Evolutionary conservation across 2,113 vertebrate genomes (phyloP), one percentile per base, ranked within the genome.

Genomic region (Tympanuchus pallidicinctus): DNA sequence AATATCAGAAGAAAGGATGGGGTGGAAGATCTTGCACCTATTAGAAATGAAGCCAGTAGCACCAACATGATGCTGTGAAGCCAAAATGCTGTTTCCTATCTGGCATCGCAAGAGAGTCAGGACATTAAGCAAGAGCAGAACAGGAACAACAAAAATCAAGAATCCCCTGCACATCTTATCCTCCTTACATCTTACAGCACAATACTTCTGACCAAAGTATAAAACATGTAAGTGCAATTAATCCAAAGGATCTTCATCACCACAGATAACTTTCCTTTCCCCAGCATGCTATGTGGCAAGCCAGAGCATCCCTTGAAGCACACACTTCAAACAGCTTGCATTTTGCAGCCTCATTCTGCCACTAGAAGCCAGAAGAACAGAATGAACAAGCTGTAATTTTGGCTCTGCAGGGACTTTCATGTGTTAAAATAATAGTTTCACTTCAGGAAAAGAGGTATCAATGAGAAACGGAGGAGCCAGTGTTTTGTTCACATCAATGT

Each of bases 241-340:
- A 24, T 72, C 20, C 27, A 43, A 13, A 13, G 0, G 1, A 40
- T 3, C 45, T 8, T 6, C 22, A 61, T 11, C 34, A 42, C 10
- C 17, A 66, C 0, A 1, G 25, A 54, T 21, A 79, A 25, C 19
- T 38, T 50, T n/a, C 48, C 21, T 56, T 57, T 34, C 11, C 14
- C 24, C 42, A 45, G 9, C 54, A 59, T 8, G 22, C 43, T 69
- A 3, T 1, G 40, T 4, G 8, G 19, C 30, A 87, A 89, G 10
- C 19, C 14, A 22, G 1, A 5, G 38, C 38, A 64, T 19, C 16
- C 20, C 22, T 75, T 19, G 3, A 56, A 32, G 34, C 2, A 36
- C 19, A 11, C 19, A 14, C 7, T 47, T 34, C 57, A 48, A 59
- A 45, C 43, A 47, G n/a, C n/a, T 64, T 17, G 6, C 61, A 40